Evolutionary conservation across 1,140 invertebrate species (phyloP).

Genomic region (Drosophila kepulauana): DNA sequence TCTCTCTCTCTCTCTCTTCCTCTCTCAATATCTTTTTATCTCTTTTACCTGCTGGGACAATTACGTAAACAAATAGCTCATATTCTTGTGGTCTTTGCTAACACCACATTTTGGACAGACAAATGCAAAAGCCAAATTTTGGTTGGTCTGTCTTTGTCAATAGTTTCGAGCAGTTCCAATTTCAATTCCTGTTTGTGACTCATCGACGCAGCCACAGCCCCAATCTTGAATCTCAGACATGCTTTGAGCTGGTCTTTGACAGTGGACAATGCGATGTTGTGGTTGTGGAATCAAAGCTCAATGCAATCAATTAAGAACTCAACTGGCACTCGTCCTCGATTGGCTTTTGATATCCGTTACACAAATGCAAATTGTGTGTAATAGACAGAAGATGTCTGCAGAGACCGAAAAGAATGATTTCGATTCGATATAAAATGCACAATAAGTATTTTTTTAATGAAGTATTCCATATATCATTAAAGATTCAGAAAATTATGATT

Average conservation of each 20-base stretch:
- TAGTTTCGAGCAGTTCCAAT: conserved; percentile 47
- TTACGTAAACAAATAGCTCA: conserved; percentile 18
- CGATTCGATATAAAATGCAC: no score
- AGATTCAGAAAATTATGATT: no score
- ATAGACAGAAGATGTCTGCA: no score
- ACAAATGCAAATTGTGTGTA: no score
- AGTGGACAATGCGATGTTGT: conserved; percentile 1
- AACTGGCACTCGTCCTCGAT: conserved; percentile 4
- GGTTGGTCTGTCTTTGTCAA: neutral
- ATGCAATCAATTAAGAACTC: conserved; percentile 12
- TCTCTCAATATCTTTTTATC: conserved; percentile 25
- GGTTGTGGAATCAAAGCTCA: neutral
- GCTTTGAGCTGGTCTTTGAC: neutral
- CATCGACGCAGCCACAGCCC: conserved; percentile 44
- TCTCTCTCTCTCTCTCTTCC: neutral
- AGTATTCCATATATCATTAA: no score
- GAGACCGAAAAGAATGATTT: no score
- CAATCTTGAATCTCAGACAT: conserved; percentile 27
- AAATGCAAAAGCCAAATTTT: conserved; percentile 9
- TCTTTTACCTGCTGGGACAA: conserved; percentile 9
- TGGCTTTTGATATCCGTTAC: conserved; percentile 30
- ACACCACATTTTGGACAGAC: conserved; percentile 2
- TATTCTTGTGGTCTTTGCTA: neutral
- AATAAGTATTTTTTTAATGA: no score
- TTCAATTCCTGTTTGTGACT: conserved; percentile 76